A percentile compares a stretch with the other conserved stretches of the same genome.
phyloP scores from a whole-genome alignment of 2,888 invertebrate species.

The Homarus gammarus region DNA sequence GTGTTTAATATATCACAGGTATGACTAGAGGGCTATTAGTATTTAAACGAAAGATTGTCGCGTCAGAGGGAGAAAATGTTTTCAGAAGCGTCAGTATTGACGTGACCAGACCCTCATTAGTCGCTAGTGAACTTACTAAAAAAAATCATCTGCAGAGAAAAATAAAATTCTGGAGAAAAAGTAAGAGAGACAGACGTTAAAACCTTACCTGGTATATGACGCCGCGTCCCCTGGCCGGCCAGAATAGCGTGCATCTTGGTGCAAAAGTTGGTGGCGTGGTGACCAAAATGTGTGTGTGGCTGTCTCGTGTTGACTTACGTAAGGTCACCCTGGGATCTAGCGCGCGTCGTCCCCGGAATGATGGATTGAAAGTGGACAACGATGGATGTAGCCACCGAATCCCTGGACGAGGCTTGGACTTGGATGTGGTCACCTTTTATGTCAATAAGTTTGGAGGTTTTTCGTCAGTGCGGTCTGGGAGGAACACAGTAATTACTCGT shows the following conservation, averaged over 20 bases:
- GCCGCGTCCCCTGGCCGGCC: neutral
- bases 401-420: conserved; percentile 27
- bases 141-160: no score
- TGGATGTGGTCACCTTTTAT: conserved; percentile 10
- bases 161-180: no score
- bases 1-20: no score
- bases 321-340: conserved; percentile 68
- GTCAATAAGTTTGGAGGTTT: neutral
- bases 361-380: conserved; percentile 71
- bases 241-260: neutral
- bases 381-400: conserved; percentile 66
- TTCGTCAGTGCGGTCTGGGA: neutral
- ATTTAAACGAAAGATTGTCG: no score
- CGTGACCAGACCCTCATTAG: no score
- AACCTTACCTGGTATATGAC: neutral
- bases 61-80: no score
- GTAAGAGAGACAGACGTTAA: no score
- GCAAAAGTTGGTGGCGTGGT: conserved; percentile 56
- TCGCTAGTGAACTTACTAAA: neutral
- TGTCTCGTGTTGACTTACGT: conserved; percentile 68
- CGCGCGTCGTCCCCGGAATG: conserved; percentile 63
- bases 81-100: no score
- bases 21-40: no score
- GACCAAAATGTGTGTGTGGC: conserved; percentile 68
- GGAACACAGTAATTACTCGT: neutral